These are phyloP conservation scores for Coracopsis vasa DNA, from an alignment of 2,113 vertebrate species.

Conservation along the genomic window DNA sequence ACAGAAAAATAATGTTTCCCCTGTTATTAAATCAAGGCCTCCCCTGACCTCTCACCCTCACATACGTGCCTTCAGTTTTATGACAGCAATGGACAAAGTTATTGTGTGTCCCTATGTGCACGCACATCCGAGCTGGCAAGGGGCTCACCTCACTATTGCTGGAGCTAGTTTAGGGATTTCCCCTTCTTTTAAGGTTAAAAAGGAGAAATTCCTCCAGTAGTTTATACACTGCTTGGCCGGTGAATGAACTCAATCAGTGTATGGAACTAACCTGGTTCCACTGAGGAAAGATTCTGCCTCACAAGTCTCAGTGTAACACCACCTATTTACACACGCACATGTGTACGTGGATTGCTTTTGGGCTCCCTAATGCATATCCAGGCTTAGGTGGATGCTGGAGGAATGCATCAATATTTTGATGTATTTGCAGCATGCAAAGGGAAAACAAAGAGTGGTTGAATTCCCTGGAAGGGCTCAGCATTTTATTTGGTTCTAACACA, in stretches of 20 bases:
- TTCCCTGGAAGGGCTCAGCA: neutral
- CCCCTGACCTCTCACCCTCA: conserved; percentile 68
- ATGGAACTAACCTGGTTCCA: conserved; percentile 34
- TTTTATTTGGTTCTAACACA: neutral
- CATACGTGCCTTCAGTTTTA: conserved; percentile 74
- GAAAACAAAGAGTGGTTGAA: neutral
- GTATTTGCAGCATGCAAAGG: neutral
- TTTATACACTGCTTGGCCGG: conserved; percentile 40
- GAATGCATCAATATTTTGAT: neutral
- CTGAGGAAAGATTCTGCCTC: neutral
- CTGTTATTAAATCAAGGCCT: conserved; percentile 62
- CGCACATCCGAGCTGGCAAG: neutral
- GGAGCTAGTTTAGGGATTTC: conserved; percentile 18
- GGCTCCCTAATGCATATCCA: neutral
- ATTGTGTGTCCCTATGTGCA: neutral
- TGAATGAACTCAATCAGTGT: conserved; percentile 60
- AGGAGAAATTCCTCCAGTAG: neutral
- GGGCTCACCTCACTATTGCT: conserved; percentile 10
- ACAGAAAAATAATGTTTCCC: conserved; percentile 75
- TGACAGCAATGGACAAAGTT: conserved; percentile 58
- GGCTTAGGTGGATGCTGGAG: neutral
- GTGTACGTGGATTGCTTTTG: accelerated
- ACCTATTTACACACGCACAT: neutral
- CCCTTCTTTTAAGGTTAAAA: neutral
- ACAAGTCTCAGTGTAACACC: neutral